Evolutionary conservation across 2,113 vertebrate species (phyloP).

Genomic region (Myiagra hebetior): DNA sequence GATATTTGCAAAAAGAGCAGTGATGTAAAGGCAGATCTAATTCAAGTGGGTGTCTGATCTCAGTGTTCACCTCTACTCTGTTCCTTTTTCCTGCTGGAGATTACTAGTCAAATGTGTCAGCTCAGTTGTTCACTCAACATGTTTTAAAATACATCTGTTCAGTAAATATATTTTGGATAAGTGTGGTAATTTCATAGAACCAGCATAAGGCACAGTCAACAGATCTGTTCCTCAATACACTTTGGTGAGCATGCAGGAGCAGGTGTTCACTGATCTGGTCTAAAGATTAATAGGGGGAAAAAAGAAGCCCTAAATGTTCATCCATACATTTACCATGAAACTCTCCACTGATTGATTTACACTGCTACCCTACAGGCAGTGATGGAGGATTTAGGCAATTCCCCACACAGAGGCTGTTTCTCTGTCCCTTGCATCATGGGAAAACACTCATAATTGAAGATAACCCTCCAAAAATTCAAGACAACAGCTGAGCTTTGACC

Average conservation of each 20-base stretch:
- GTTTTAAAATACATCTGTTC: not conserved
- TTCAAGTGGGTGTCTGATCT: not conserved
- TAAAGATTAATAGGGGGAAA: not conserved
- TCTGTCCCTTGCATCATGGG: not conserved
- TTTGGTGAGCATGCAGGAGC: not conserved
- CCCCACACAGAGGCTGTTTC: not conserved
- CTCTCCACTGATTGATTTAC: not conserved
- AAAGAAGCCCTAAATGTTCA: not conserved
- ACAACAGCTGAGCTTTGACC: not conserved
- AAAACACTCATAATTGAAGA: not conserved
- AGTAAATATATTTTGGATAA: not conserved
- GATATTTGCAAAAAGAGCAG: not conserved
- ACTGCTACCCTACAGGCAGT: not conserved
- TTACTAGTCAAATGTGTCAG: not conserved
- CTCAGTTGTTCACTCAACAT: not conserved
- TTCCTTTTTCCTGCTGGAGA: not conserved
- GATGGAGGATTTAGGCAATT: not conserved
- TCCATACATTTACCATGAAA: not conserved
- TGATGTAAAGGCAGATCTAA: not conserved
- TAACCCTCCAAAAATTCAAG: not conserved
- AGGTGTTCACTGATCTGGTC: not conserved
- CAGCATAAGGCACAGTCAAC: not conserved
- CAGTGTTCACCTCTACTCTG: not conserved
- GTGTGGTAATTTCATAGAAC: not conserved
- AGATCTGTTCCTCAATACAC: not conserved